Evolutionary conservation across 2,797 vertebrate genomes (phyloP).

Genomic region (Peromyscus aztecus): DNA sequence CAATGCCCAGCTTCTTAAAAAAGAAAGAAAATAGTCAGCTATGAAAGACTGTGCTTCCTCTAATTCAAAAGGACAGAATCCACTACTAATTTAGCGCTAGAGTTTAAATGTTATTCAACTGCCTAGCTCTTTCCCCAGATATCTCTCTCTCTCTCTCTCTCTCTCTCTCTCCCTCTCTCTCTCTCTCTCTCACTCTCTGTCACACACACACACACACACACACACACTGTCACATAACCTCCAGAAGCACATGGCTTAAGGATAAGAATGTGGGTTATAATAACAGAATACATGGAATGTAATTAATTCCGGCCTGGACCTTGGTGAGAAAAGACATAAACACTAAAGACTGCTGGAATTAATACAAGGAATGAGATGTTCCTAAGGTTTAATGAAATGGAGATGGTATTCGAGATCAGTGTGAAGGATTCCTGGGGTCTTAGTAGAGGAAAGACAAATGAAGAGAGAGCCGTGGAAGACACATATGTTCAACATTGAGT

Average conservation of each 20-base stretch:
- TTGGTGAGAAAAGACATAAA: constrained; percentile 6
- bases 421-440: background rate
- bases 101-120: background rate
- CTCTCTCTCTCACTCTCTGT: background rate
- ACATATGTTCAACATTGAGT: background rate
- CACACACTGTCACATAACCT: background rate
- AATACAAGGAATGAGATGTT: background rate
- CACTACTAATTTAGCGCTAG: constrained; percentile 8
- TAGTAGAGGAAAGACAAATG: background rate
- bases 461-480: background rate
- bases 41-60: background rate
- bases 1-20: constrained; percentile 37
- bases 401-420: background rate
- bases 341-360: background rate
- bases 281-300: background rate
- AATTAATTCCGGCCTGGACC: background rate
- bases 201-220: background rate
- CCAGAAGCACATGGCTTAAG: background rate
- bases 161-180: background rate
- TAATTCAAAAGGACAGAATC: constrained; percentile 1
- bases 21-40: constrained; percentile 6
- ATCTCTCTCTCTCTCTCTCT: background rate
- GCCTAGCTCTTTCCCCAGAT: background rate
- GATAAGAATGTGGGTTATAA: background rate
- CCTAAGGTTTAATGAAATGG: background rate